Base-by-base conservation (phyloP, 2,113 vertebrate species). In the Copsychus sechellarum region DNA sequence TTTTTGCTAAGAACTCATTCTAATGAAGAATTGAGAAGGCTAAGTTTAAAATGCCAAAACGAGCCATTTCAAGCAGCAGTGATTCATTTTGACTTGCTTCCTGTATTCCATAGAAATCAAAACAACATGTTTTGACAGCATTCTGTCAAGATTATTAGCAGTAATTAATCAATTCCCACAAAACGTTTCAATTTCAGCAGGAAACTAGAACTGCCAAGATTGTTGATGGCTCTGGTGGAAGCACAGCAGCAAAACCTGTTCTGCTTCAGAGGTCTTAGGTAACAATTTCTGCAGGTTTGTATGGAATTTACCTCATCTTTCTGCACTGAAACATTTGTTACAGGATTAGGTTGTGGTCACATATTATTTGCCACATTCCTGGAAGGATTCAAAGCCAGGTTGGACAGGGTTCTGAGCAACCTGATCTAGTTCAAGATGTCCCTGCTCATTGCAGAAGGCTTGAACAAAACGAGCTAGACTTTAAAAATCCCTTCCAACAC, bases 41-140 rank as follows among this genome's bases (percentile, higher is more conserved):
- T 62, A 38, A 38, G 70, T 65, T 40, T 61, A 43, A 42, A 48
- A 73, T 22, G 50, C 45, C 21, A 3, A 84, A 69, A 45, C 2
- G 6, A 50, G 47, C 56, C 50, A n/a, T 71, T 94, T 89, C 60
- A 79, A 81, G 61, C 21, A 72, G 34, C 38, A 67, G 38, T 45
- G 38, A 74, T 70, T 66, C 1, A 0, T 58, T 96, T 88, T 95
- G 80, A 91, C 89, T 87, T 71, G 34, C 2, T 1, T 78, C 65
- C 64, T 84, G 7, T 89, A 84, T 23, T 51, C 42, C 56, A 51
- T 5, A 36, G 58, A 81, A 96, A 84, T 78, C 38, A 78, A 91
- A 95, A 71, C 86, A 95, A 92, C 54, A 9, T 45, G 33, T 84
- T 96, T 95, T 81, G 89, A 92, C 5, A 8, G 56, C 14, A 42